These are phyloP conservation scores for Stichopus horrens DNA, from an alignment of 53 echinoderm and acorn worm genomes.

Conservation along the genomic window DNA sequence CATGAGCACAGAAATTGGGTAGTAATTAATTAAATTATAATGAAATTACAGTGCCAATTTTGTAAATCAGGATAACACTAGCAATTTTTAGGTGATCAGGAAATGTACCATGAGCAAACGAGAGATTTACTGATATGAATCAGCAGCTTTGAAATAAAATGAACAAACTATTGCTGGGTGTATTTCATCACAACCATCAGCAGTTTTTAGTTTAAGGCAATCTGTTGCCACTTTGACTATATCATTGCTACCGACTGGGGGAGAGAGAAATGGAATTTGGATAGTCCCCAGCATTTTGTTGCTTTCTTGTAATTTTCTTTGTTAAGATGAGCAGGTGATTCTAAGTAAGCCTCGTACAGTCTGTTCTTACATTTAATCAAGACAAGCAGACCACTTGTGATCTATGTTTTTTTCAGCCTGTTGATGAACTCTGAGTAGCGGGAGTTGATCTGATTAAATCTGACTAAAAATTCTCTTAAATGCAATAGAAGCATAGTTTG, in stretches of 20 bases:
- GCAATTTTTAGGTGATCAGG: conserved; percentile 1
- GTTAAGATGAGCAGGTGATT: neutral
- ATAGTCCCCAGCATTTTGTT: neutral
- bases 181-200: neutral
- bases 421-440: neutral
- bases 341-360: neutral
- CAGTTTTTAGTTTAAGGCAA: neutral
- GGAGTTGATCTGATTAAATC: neutral
- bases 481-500: neutral
- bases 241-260: neutral
- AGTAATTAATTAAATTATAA: neutral
- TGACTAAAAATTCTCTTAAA: neutral
- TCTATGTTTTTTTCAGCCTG: neutral
- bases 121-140: neutral
- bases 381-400: neutral
- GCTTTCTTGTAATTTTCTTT: neutral
- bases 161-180: conserved; percentile 1
- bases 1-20: conserved; percentile 4
- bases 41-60: neutral
- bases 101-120: neutral
- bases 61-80: neutral
- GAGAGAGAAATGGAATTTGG: neutral
- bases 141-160: conserved; percentile 9
- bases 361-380: neutral
- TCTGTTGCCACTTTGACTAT: conserved; percentile 1